Conservation (phyloP, 2,797 vertebrate genomes). For the Clarias pachynema region DNA sequence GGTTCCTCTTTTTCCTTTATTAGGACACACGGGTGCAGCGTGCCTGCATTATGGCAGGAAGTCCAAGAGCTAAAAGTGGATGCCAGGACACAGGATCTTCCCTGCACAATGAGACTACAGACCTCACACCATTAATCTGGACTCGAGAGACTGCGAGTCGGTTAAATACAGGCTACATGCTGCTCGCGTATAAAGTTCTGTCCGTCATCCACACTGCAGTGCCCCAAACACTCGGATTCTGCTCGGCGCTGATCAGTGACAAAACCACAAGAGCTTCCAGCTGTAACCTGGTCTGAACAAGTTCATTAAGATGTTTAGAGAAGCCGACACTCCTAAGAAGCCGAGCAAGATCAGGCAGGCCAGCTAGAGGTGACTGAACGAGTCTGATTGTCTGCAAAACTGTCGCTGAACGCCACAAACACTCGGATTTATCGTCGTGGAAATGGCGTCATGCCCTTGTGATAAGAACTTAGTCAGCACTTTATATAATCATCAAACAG, state of each 20-base stretch:
- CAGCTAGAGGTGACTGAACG: not conserved
- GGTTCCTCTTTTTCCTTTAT: not conserved
- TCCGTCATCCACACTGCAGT: not conserved
- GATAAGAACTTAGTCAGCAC: not conserved
- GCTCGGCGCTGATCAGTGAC: not conserved
- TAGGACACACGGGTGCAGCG: not conserved
- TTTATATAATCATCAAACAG: not conserved
- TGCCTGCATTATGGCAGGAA: not conserved
- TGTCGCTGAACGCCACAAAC: not conserved
- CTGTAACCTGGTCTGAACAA: not conserved
- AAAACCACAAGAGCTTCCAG: not conserved
- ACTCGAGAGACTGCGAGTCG: not conserved
- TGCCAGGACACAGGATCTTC: not conserved
- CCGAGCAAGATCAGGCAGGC: constrained; percentile 3
- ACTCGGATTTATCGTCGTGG: not conserved
- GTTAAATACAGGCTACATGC: not conserved
- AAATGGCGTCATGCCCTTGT: not conserved
- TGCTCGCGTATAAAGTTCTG: too few species aligned
- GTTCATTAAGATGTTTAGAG: not conserved
- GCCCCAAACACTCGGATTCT: too few species aligned
- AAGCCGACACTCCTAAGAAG: not conserved
- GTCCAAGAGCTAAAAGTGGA: not conserved
- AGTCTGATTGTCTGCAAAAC: not conserved
- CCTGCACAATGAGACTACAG: not conserved
- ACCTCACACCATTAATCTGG: not conserved